Conservation (phyloP, 2,113 vertebrate genomes). For the Madoqua kirkii region DNA sequence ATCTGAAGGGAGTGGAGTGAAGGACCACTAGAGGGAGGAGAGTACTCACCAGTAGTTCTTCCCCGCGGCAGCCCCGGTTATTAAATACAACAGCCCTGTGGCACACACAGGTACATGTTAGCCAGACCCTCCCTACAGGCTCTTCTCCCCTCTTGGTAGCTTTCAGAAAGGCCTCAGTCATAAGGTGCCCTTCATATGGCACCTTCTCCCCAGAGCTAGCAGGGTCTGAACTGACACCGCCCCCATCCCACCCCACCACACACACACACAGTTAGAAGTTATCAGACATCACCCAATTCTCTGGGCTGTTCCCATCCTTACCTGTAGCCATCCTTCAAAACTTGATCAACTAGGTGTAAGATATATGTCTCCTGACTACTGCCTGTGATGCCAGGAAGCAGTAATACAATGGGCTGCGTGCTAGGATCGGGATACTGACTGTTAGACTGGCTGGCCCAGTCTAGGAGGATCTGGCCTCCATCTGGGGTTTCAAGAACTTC, state of each 20-base stretch:
- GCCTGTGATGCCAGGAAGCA: conserved; percentile 87
- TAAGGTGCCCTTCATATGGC: background rate
- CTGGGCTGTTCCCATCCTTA: conserved; percentile 48
- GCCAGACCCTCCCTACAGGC: background rate
- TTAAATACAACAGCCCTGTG: conserved; percentile 87
- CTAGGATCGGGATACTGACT: conserved; percentile 70
- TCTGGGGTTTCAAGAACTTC: conserved; percentile 83
- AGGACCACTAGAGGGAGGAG: background rate
- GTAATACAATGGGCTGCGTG: conserved; percentile 82
- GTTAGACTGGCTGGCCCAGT: conserved; percentile 81
- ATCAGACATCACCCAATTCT: background rate
- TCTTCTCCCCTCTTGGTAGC: background rate
- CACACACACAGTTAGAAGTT: background rate
- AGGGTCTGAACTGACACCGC: background rate
- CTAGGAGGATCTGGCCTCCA: conserved; percentile 88
- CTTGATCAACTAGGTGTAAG: conserved; percentile 79
- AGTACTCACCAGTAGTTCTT: conserved; percentile 85
- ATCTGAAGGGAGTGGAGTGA: background rate
- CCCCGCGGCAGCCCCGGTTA: conserved; percentile 84
- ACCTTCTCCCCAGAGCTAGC: background rate
- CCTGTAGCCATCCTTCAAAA: conserved; percentile 83
- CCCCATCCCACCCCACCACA: background rate
- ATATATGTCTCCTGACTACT: conserved; percentile 85
- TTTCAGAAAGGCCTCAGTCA: background rate
- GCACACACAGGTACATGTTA: background rate